A percentile compares a stretch with the other conserved stretches of the same genome.
Conservation (phyloP, 2,888 invertebrate species). For the Zaprionus bogoriensis region DNA sequence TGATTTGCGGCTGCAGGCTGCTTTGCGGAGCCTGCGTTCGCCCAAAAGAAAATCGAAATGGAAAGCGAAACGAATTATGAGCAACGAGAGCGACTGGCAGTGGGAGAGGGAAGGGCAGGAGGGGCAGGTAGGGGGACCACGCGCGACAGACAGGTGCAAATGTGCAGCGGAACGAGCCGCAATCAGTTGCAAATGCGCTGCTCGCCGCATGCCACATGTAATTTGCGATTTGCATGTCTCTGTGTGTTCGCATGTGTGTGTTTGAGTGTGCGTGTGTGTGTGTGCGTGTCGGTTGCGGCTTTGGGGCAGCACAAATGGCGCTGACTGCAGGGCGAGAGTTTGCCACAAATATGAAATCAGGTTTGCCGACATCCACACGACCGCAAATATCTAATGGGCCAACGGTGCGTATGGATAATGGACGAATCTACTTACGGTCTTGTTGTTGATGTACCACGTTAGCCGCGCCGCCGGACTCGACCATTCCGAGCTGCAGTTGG, state of each 20-base stretch:
- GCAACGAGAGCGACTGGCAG: background rate
- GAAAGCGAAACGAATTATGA: slow-evolving; percentile 3
- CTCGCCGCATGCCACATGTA: slow-evolving; percentile 24
- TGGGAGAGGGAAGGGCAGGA: background rate
- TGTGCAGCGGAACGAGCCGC: background rate
- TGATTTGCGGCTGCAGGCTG: slow-evolving; percentile 81
- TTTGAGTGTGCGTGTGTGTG: slow-evolving; percentile 8
- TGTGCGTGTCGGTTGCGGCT: slow-evolving; percentile 27
- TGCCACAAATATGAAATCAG: slow-evolving; percentile 43
- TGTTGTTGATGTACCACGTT: slow-evolving; percentile 83
- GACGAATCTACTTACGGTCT: slow-evolving; percentile 78
- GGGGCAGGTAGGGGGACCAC: background rate
- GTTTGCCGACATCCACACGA: background rate
- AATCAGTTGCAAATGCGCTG: slow-evolving; percentile 1
- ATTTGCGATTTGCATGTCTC: slow-evolving; percentile 34
- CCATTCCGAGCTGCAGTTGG: slow-evolving; percentile 83
- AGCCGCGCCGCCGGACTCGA: slow-evolving; percentile 82
- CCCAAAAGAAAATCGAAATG: slow-evolving; percentile 10
- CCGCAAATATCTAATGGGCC: slow-evolving; percentile 27
- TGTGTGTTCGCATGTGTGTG: background rate
- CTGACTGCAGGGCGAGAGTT: slow-evolving; percentile 17
- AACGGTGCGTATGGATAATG: slow-evolving; percentile 33
- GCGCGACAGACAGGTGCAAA: background rate
- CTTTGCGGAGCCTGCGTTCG: slow-evolving; percentile 80
- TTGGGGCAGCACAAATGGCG: slow-evolving; percentile 12